phyloP scores from a whole-genome alignment of 2,888 invertebrate species.

The Eupsilia transversa region DNA sequence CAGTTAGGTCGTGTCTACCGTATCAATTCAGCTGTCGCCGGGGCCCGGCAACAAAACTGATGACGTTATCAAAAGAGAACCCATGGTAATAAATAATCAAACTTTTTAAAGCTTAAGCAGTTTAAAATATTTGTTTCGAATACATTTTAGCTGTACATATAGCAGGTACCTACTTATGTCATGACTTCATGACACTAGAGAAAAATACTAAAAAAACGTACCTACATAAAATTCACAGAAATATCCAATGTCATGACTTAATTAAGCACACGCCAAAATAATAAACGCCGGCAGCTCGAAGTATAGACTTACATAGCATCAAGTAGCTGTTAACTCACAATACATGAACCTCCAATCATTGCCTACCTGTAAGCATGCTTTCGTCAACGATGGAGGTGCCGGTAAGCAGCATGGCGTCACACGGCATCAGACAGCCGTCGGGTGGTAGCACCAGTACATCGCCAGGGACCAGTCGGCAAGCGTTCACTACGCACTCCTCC shows the following conservation, averaged over 20 bases:
- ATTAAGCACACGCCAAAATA: constrained; percentile 4
- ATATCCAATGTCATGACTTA: neutral
- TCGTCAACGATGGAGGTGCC: constrained; percentile 98
- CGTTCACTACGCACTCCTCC: constrained; percentile 89
- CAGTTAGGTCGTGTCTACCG: constrained; percentile 28
- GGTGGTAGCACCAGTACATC: constrained; percentile 95
- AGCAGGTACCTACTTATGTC: neutral
- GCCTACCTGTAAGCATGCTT: constrained; percentile 96
- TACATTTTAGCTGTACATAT: neutral
- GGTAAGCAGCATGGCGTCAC: constrained; percentile 96
- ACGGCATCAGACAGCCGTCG: constrained; percentile 94
- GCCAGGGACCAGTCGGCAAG: constrained; percentile 94
- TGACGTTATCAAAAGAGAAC: neutral
- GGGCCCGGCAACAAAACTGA: constrained; percentile 6
- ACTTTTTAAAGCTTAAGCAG: neutral
- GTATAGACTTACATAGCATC: neutral
- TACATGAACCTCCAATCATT: neutral
- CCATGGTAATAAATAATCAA: too few relatives aligned
- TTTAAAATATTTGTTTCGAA: neutral
- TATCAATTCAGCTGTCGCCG: constrained; percentile 37
- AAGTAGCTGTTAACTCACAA: neutral
- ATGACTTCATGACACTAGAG: neutral
- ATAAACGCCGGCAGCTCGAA: neutral
- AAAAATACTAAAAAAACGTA: neutral
- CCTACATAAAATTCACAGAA: neutral